Percentiles rank a stretch among this genome's conserved stretches.
Evolutionary conservation across 2,888 invertebrate species (phyloP).

Genomic region (Pinctada fucata): DNA sequence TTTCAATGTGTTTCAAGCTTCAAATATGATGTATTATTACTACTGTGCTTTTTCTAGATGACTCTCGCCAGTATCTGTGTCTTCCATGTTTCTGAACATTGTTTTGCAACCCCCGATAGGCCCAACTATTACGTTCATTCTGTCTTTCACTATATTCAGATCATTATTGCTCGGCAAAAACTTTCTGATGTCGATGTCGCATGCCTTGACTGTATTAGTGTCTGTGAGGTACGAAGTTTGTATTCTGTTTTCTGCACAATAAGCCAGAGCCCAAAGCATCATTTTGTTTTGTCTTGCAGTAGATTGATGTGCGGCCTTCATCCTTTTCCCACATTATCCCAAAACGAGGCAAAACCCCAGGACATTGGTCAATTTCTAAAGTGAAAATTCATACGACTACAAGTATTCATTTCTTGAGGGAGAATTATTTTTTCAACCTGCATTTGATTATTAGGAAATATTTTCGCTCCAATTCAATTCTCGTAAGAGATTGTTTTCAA

Average conservation of each 20-base stretch:
- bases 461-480: too few species aligned
- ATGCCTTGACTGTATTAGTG: not conserved
- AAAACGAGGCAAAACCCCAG: slow-evolving; percentile 35
- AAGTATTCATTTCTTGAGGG: too few species aligned
- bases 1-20: too few species aligned
- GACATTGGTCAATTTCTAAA: not conserved
- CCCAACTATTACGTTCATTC: slow-evolving; percentile 10
- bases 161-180: slow-evolving; percentile 28
- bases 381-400: too few species aligned
- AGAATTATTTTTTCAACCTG: too few species aligned
- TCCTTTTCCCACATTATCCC: slow-evolving; percentile 45
- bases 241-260: slow-evolving; percentile 35
- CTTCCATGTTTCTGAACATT: slow-evolving; percentile 6
- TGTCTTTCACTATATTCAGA: slow-evolving; percentile 7
- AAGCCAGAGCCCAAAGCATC: slow-evolving; percentile 41
- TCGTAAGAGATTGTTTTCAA: too few species aligned
- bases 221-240: slow-evolving; percentile 19
- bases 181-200: not conserved
- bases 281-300: slow-evolving; percentile 40
- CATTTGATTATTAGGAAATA: too few species aligned
- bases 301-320: slow-evolving; percentile 37
- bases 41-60: slow-evolving; percentile 29
- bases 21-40: not conserved
- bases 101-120: not conserved
- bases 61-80: slow-evolving; percentile 32